Evolutionary conservation across 2,113 vertebrate species (phyloP).

Genomic region (Perognathus longimembris): DNA sequence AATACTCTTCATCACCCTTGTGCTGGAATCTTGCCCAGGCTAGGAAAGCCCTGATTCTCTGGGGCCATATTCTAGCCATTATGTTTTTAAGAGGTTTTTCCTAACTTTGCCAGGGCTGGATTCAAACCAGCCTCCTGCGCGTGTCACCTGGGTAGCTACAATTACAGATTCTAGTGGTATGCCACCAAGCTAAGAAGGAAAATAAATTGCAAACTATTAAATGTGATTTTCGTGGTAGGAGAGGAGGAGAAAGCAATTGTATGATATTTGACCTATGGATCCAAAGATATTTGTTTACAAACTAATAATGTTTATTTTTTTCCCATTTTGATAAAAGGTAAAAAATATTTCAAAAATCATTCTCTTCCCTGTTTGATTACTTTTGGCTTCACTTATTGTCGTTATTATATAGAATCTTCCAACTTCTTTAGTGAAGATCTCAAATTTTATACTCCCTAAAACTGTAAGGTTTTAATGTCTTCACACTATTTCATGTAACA

Average conservation of each 20-base stretch:
- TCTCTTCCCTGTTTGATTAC: neutral
- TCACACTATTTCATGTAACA: conserved; percentile 16
- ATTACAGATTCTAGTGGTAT: no score
- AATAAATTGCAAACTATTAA: neutral
- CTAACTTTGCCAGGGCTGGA: no score
- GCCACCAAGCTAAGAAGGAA: neutral
- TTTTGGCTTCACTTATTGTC: neutral
- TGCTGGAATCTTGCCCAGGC: no score
- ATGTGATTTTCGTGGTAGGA: neutral
- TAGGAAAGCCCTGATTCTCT: no score
- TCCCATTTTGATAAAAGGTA: neutral
- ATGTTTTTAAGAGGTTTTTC: no score
- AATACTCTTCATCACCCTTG: no score
- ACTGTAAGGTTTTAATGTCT: conserved; percentile 4
- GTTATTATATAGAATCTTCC: neutral
- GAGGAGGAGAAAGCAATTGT: neutral
- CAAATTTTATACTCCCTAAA: neutral
- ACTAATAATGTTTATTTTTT: neutral
- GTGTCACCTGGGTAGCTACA: no score
- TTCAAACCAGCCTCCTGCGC: no score
- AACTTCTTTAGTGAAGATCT: neutral
- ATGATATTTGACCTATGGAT: neutral
- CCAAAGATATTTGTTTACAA: neutral
- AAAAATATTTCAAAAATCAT: conserved; percentile 16
- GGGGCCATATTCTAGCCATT: no score